Percentiles rank a stretch among this genome's conserved stretches.
phyloP scores from a whole-genome alignment of 2,888 invertebrate genomes.

The Troides helena region DNA sequence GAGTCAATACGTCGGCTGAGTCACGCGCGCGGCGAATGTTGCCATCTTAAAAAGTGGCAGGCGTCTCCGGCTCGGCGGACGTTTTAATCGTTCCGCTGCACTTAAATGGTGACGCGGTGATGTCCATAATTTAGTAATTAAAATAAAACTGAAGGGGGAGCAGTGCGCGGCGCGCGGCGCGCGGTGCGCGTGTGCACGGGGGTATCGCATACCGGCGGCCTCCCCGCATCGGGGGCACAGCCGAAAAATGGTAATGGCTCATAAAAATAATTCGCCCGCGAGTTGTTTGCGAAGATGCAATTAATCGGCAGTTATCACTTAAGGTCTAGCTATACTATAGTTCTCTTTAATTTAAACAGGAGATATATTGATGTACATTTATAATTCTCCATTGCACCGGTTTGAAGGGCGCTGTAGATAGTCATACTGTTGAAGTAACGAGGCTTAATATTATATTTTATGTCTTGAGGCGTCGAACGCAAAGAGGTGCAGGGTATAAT shows the following conservation, averaged over 20 bases:
- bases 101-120: conserved; percentile 25
- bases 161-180: conserved; percentile 8
- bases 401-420: too few species aligned
- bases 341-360: too few species aligned
- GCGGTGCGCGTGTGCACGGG: conserved; percentile 1
- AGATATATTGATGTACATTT: too few species aligned
- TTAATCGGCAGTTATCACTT: conserved; percentile 19
- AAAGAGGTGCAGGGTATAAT: too few species aligned
- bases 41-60: too few species aligned
- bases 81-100: conserved; percentile 24
- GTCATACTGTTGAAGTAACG: too few species aligned
- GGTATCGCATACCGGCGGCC: conserved; percentile 2
- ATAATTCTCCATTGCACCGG: too few species aligned
- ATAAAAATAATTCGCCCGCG: conserved; percentile 24
- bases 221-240: conserved; percentile 5
- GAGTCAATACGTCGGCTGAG: too few species aligned
- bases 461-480: too few species aligned
- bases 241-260: conserved; percentile 19
- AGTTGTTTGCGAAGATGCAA: conserved; percentile 17
- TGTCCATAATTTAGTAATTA: conserved; percentile 31
- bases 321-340: neutral
- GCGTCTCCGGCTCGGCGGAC: neutral
- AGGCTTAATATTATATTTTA: too few species aligned
- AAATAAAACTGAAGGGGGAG: conserved; percentile 11
- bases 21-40: conserved; percentile 4